Conservation (phyloP, 2,888 invertebrate species). For the Allolobophora icterica region DNA sequence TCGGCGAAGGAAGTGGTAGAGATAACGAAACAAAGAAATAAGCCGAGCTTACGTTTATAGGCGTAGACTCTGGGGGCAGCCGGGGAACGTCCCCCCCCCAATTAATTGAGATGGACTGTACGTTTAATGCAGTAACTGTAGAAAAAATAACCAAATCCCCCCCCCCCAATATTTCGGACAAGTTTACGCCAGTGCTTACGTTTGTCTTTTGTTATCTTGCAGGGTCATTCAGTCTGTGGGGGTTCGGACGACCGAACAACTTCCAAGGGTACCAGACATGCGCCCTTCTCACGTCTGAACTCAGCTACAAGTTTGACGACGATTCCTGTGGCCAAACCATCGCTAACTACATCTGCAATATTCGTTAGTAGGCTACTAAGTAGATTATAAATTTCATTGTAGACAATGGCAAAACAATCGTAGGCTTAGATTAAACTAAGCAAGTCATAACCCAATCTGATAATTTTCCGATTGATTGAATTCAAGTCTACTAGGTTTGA, state of each 20-base stretch:
- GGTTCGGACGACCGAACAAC: background rate
- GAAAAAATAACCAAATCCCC: no score
- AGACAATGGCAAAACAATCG: background rate
- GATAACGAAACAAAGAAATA: no score
- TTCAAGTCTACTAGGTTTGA: background rate
- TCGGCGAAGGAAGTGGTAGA: no score
- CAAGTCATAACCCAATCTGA: background rate
- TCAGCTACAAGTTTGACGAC: conserved; percentile 22
- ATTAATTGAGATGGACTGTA: no score
- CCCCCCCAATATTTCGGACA: no score
- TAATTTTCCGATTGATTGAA: background rate
- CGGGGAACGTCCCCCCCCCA: no score
- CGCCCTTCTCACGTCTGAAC: background rate
- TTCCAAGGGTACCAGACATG: background rate
- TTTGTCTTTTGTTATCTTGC: background rate
- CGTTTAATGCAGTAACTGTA: no score
- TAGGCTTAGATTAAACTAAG: background rate
- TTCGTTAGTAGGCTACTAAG: background rate
- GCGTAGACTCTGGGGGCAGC: no score
- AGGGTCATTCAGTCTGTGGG: conserved; percentile 21
- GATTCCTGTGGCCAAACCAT: background rate
- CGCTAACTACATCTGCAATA: conserved; percentile 22
- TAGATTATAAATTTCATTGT: background rate
- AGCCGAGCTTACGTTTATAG: no score
- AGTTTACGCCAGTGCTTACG: no score